These are phyloP conservation scores for Jaculus jaculus DNA, from an alignment of 2,113 vertebrate species.

Conservation along the genomic window DNA sequence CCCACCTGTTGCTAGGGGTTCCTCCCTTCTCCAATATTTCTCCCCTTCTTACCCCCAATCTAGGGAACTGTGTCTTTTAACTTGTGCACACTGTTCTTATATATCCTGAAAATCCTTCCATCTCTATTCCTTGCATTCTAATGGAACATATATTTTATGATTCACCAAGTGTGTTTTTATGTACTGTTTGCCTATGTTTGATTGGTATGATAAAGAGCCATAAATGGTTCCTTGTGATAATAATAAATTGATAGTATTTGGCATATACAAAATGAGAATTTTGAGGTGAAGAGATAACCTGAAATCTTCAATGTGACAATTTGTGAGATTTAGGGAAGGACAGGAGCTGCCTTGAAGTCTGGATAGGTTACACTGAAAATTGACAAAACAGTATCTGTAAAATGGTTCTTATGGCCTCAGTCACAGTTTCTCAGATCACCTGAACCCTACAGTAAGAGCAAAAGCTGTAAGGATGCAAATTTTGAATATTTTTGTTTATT, in stretches of 20 bases:
- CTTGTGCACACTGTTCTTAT: not conserved
- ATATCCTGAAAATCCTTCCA: not conserved
- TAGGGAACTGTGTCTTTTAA: not conserved
- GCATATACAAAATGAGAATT: slow-evolving; percentile 23
- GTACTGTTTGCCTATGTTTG: not conserved
- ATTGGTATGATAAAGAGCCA: slow-evolving; percentile 5
- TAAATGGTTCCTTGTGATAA: not conserved
- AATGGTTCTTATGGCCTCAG: not conserved
- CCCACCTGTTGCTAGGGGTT: not conserved
- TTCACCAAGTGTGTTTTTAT: not conserved
- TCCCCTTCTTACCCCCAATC: not conserved
- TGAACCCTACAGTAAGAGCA: not conserved
- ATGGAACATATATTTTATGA: not conserved
- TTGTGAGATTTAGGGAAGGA: not conserved
- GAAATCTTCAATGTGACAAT: not conserved
- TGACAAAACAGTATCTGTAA: not conserved
- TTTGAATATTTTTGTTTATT: too few relatives aligned
- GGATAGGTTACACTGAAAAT: slow-evolving; percentile 6
- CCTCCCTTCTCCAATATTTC: not conserved
- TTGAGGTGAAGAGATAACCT: not conserved
- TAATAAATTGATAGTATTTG: not conserved
- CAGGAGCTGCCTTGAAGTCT: not conserved
- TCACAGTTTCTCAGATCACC: not conserved
- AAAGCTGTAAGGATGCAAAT: not conserved
- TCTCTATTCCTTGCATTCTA: not conserved